Evolutionary conservation across 2,888 invertebrate genomes (phyloP).

Genomic region (Pseudococcus jackbeardsleyi): DNA sequence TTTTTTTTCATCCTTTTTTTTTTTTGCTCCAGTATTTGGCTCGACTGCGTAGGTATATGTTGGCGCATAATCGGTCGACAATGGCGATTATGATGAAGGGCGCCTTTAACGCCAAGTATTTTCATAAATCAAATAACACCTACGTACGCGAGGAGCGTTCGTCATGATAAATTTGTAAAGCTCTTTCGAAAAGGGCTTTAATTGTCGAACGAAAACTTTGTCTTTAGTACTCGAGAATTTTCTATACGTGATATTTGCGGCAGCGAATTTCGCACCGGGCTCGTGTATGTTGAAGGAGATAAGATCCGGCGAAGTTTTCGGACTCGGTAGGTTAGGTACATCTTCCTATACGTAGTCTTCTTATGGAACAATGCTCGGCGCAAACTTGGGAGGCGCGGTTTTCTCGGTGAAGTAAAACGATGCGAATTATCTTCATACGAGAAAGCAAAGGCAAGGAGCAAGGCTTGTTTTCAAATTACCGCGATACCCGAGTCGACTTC

Average conservation of each 20-base stretch:
- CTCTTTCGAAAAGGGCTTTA: slow-evolving; percentile 26
- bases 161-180: slow-evolving; percentile 37
- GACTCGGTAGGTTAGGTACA: neutral
- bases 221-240: slow-evolving; percentile 21
- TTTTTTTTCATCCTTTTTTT: neutral
- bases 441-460: neutral
- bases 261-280: neutral
- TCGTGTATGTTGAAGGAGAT: neutral
- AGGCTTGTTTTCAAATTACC: slow-evolving; percentile 28
- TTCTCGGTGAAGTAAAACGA: neutral
- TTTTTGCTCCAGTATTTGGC: neutral
- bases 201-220: slow-evolving; percentile 41
- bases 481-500: no score
- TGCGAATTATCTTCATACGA: slow-evolving; percentile 4
- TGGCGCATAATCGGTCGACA: slow-evolving; percentile 20
- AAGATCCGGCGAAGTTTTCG: slow-evolving; percentile 23
- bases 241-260: slow-evolving; percentile 35
- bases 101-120: slow-evolving; percentile 7
- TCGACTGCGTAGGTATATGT: neutral
- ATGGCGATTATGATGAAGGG: slow-evolving; percentile 38
- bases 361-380: neutral
- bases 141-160: neutral
- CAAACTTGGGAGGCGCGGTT: neutral
- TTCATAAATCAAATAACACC: slow-evolving; percentile 43
- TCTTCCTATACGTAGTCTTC: neutral